Evolutionary conservation across 2,113 vertebrate species (phyloP).

Genomic region (Marmota flaviventris): DNA sequence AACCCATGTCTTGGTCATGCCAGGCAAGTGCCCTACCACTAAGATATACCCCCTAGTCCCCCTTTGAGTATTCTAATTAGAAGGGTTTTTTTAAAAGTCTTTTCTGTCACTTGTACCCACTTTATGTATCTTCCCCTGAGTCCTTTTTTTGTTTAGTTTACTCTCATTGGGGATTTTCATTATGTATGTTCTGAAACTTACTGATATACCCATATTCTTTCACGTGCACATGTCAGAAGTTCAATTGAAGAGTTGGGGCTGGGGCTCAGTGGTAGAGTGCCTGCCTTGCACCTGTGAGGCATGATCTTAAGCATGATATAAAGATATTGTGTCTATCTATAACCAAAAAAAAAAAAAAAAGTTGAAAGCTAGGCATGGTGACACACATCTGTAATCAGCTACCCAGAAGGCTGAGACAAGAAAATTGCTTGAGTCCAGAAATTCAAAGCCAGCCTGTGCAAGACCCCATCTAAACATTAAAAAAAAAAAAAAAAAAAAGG

Average conservation of each 20-base stretch:
- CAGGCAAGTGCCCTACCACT: no score
- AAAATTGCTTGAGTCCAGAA: neutral
- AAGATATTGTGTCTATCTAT: no score
- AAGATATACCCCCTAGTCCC: no score
- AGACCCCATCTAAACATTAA: neutral
- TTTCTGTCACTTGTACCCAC: neutral
- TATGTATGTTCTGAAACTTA: constrained; percentile 1
- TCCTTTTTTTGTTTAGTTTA: neutral
- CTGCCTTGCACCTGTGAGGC: no score
- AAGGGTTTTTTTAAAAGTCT: constrained; percentile 29
- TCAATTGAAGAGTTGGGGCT: no score
- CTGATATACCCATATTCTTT: neutral
- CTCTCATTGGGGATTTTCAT: constrained; percentile 4
- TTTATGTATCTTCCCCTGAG: neutral
- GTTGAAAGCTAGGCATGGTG: neutral
- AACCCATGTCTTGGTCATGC: neutral
- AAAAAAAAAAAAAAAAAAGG: neutral
- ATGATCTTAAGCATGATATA: no score
- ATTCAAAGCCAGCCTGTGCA: neutral
- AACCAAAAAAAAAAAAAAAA: neutral
- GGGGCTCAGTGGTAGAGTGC: no score
- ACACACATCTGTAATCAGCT: neutral
- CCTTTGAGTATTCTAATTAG: neutral
- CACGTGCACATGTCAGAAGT: neutral
- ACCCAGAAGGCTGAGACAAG: neutral